phyloP scores from a whole-genome alignment of 2,113 vertebrate species.

The Patagioenas fasciata region DNA sequence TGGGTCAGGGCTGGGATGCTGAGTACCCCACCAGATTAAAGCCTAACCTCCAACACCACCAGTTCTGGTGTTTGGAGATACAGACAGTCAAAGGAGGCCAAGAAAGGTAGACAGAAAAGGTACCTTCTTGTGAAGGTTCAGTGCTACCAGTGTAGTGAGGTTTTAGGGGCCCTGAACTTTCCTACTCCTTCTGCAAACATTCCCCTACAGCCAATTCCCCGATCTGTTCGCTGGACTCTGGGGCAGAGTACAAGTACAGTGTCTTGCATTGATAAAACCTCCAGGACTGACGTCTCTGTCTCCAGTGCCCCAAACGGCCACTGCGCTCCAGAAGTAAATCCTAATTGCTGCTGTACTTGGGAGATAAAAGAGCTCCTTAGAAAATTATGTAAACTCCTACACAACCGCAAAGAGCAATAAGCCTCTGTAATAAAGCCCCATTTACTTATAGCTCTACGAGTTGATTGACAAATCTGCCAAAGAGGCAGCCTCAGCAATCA shows the following conservation, averaged over 20 bases:
- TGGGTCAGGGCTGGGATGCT: neutral
- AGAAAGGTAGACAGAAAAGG: neutral
- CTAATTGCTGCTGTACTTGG: neutral
- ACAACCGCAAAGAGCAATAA: neutral
- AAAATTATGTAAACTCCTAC: conserved; percentile 3
- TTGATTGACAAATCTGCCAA: conserved; percentile 35
- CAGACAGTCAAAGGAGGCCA: neutral
- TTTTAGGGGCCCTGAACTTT: neutral
- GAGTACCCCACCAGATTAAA: neutral
- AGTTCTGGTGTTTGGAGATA: neutral
- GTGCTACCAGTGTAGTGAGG: neutral
- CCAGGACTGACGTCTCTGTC: fast-evolving
- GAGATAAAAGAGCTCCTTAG: conserved; percentile 1
- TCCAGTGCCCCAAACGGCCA: neutral
- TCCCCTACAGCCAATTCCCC: neutral
- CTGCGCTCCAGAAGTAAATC: neutral
- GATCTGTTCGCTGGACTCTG: neutral
- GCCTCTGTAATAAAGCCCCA: neutral
- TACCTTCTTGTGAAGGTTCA: neutral
- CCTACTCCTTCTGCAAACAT: neutral
- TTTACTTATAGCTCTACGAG: neutral
- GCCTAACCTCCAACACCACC: neutral
- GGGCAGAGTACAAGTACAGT: fast-evolving
- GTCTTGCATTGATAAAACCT: neutral
- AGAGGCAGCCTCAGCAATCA: neutral